Base-by-base conservation (phyloP, 2,888 invertebrate genomes). In the Thymelicus lineola region DNA sequence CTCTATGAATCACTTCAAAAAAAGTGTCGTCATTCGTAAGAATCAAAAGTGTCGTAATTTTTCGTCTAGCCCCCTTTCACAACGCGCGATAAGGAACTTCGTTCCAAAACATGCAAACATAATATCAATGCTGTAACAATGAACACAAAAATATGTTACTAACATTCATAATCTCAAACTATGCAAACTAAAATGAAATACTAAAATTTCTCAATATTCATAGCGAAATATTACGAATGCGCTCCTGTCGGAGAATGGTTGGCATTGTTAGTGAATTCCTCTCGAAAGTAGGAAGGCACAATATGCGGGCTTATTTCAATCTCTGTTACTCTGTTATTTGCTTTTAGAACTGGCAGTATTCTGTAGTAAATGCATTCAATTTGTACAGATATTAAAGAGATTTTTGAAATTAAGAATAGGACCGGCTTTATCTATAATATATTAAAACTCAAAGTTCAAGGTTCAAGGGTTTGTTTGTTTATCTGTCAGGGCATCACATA, bases 201-300 rank as follows among this genome's bases (percentile, higher is more conserved):
- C 82, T 85, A 89, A 85, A 82, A 85, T 89, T 87, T 89, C 85
- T 89, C 88, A 90, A 91, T 91, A 91, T 88, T 90, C 88, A 86
- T 86, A 85, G 84, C 83, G 80, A 80, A 85, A 86, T 86, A 85
- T 83, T 80, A 79, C 78, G 77, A 79, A 79, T 71, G 75, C 73
- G 74, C 73, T 74, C 78, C 71, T 75, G 72, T 72, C 74, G 76
- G 75, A 76, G 75, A 66, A 74, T 74, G 77, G 82, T 82, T 82
- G 86, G 64, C 86, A 87, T 87, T 86, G 87, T 87, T 83, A 84
- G 85, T 80, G 76, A 80, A 90, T 90, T 88, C 89, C 87, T 79
- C 70, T 76, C 48, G 35, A 67, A 73, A 73, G 73, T 78, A 77
- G 76, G 78, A 77, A 85, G 83, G 84, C 84, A 87, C 86, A 89